Base-by-base conservation (phyloP, 2,888 invertebrate genomes). In the Salpingus planirostris region DNA sequence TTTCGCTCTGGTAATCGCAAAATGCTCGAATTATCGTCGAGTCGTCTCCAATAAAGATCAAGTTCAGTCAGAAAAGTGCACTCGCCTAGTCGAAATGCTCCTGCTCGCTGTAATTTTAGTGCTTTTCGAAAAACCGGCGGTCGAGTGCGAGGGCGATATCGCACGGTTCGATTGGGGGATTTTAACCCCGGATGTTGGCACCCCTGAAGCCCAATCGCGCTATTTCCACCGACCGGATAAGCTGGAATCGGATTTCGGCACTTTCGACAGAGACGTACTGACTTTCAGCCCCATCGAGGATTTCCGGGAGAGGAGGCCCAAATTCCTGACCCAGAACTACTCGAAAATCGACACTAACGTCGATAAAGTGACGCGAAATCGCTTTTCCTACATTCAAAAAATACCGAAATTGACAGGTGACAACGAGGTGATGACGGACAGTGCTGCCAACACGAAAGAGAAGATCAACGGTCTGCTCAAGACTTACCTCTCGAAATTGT, bases 401-500 rank as follows among this genome's bases (percentile, higher is more conserved):
- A 42, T 47, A 6, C 38, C 43, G 1, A 43, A 33, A 29, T 28
- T 36, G 11, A 14, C 14, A 12, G 3, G 21, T 8, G 21, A 13
- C 26, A 7, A 2, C n/a, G n/a, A n/a, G n/a, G n/a, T n/a, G n/a
- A n/a, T n/a, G n/a, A n/a, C n/a, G n/a, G 23, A 31, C 6, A 22
- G 29, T 18, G 13, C 13, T 11, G 24, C 34, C 8, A 26, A 33
- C 18, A 39, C 40, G 3, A 49, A 34, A 32, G 36, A 44, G 29
- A 42, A 35, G 4, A 50, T 56, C n/a, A 48, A 52, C 30, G 25
- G 36, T 3, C 21, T 56, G 13, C 27, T 56, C 30, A 51, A 48
- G 28, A 40, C 43, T 11, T 55, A 51, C 27, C 25, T 56, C n/a
- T 29, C 36, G 3, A 47, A 49, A 31, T 31, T 57, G 1, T 55